Percentiles rank a stretch among this genome's conserved stretches.
phyloP scores from a whole-genome alignment of 2,113 vertebrate genomes.

The Brachyhypopomus occidentalis region DNA sequence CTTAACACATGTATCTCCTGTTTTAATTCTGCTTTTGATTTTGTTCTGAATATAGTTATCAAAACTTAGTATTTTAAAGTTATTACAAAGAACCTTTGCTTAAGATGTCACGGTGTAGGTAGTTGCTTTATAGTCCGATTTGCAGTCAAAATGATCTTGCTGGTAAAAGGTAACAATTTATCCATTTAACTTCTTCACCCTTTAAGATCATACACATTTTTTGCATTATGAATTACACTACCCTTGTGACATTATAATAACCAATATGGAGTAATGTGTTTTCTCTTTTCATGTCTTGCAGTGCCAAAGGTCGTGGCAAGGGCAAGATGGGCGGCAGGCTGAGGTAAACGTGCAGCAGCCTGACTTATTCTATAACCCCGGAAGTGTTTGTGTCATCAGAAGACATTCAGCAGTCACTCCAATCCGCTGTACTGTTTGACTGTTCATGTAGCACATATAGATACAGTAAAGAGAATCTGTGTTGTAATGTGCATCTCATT shows the following conservation, averaged over 20 bases:
- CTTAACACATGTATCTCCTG: background rate
- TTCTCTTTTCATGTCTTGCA: slow-evolving; percentile 51
- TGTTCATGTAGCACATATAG: slow-evolving; percentile 23
- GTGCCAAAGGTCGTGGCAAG: slow-evolving; percentile 75
- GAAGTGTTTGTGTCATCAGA: slow-evolving; percentile 24
- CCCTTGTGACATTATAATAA: background rate
- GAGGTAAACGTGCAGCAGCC: slow-evolving; percentile 59
- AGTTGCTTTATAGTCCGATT: background rate
- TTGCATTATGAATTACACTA: background rate
- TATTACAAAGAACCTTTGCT: background rate
- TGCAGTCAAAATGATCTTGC: too few species aligned
- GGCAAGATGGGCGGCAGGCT: slow-evolving; percentile 66
- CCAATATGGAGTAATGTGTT: slow-evolving; percentile 15
- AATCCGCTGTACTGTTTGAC: slow-evolving; percentile 29
- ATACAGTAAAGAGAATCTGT: slow-evolving; percentile 44
- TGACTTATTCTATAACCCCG: slow-evolving; percentile 31
- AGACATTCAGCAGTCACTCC: slow-evolving; percentile 5
- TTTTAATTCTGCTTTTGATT: background rate
- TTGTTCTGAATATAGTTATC: background rate
- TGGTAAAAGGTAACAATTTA: too few species aligned
- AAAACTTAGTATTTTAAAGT: background rate
- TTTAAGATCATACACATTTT: background rate
- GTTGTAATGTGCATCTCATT: slow-evolving; percentile 23
- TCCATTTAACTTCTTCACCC: background rate
- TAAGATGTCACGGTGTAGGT: background rate